These are phyloP conservation scores for Diorhabda elongata DNA, from an alignment of 1,140 invertebrate genomes.

Conservation along the genomic window DNA sequence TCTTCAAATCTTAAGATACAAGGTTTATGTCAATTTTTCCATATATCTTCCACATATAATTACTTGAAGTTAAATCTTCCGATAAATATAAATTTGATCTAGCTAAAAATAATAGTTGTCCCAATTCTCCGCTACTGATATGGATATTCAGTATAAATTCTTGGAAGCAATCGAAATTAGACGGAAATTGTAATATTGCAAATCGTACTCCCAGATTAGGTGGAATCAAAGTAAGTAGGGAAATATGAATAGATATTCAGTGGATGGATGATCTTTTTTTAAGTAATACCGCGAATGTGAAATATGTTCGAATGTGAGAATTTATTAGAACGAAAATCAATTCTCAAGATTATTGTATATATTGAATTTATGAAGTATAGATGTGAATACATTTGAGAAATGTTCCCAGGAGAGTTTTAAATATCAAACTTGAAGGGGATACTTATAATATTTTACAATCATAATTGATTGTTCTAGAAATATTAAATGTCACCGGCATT, in stretches of 20 bases:
- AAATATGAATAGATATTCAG: slow-evolving; percentile 1
- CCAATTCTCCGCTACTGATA: not conserved
- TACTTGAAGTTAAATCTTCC: too few relatives aligned
- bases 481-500: too few relatives aligned
- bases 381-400: not conserved
- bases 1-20: too few relatives aligned
- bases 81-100: too few relatives aligned
- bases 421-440: not conserved
- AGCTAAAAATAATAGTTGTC: too few relatives aligned
- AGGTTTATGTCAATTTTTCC: too few relatives aligned
- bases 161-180: not conserved
- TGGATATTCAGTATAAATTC: not conserved
- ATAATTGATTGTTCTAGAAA: too few relatives aligned
- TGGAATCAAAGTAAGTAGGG: not conserved
- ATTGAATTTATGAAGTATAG: not conserved
- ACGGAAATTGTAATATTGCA: not conserved
- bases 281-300: not conserved
- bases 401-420: not conserved
- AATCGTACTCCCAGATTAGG: not conserved
- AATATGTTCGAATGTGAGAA: not conserved
- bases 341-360: not conserved
- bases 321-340: not conserved
- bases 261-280: not conserved
- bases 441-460: too few relatives aligned
- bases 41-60: too few relatives aligned